Base-by-base conservation (phyloP, 2,888 invertebrate genomes). In the Lasioglossum vierecki region DNA sequence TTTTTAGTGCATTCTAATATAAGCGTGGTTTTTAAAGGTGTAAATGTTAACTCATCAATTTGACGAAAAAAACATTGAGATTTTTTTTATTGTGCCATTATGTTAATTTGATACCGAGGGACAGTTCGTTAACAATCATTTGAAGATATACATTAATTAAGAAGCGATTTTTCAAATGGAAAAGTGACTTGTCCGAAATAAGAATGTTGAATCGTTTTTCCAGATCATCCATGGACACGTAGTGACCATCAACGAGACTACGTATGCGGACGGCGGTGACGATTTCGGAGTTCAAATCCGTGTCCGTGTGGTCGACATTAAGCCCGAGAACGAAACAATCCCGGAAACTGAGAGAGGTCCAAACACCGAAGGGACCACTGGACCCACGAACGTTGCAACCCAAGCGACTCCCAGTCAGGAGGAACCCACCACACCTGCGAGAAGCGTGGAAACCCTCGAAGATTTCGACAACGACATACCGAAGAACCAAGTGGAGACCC, bases 221-320 rank as follows among this genome's bases (percentile, higher is more conserved):
- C 90, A 96, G 96, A 88, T 96, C 18, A 95, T 96, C 88, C 94
- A 96, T 85, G 96, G 96, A 70, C 96, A 96, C 91, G 95, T 95
- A 49, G 95, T 96, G 71, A 95, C 96, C 49, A 95, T 96, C 84
- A 96, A 96, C 91, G 96, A 96, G 90, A 96, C 96, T 1, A 95
- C 95, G 77, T 96, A 95, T 93, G 93, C 93, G 66, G 94, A 95
- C 70, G 95, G 95, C n/a, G 95, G 95, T 87, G 95, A 95, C 46
- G 85, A 89, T 18, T 91, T 92, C 13, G 95, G 94, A 18, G 92
- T 95, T 13, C 92, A 95, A 84, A 94, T 95, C 92, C 95, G 95
- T 87, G 94, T 96, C 2, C 95, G 95, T 60, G 93, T 95, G 2
- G 94, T 96, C 81, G 95, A 96, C 88, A 94, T 96, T 8, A 94